A percentile compares a stretch with the other conserved stretches of the same genome.
Conservation (phyloP, 23 tunicate species). For the Botrylloides violaceus region DNA sequence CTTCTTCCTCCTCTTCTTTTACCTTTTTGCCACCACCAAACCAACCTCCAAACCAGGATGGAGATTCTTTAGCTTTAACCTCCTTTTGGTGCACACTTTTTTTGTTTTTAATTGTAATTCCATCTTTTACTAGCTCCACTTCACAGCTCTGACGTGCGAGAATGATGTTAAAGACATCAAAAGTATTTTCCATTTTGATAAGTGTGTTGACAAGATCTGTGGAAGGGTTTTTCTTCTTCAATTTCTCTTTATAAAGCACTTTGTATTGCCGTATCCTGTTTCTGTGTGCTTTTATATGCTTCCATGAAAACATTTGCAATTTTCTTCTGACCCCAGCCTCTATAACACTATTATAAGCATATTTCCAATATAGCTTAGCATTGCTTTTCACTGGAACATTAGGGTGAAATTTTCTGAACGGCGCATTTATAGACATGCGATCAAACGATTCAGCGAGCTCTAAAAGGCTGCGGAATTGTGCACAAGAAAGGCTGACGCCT, state of each 20-base stretch:
- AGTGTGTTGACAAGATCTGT: slow-evolving; percentile 34
- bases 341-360: slow-evolving; percentile 57
- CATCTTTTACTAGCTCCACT: slow-evolving; percentile 53
- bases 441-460: slow-evolving; percentile 61
- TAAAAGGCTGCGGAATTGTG: slow-evolving; percentile 56
- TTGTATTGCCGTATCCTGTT: slow-evolving; percentile 37
- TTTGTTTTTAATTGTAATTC: slow-evolving; percentile 45
- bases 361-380: slow-evolving; percentile 56
- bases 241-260: slow-evolving; percentile 46
- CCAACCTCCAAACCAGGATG: slow-evolving; percentile 56
- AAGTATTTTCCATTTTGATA: slow-evolving; percentile 48
- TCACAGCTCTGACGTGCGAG: slow-evolving; percentile 72
- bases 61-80: not conserved
- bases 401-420: slow-evolving; percentile 60
- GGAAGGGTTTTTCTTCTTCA: slow-evolving; percentile 57
- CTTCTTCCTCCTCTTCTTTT: slow-evolving; percentile 18
- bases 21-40: slow-evolving; percentile 31
- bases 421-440: slow-evolving; percentile 64
- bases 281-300: slow-evolving; percentile 49
- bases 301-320: slow-evolving; percentile 48
- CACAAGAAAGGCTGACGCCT: slow-evolving; percentile 33
- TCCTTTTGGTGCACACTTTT: slow-evolving; percentile 43
- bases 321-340: slow-evolving; percentile 31
- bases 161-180: slow-evolving; percentile 73
- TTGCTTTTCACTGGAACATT: slow-evolving; percentile 24